A percentile compares a stretch with the other conserved stretches of the same genome.
phyloP scores from a whole-genome alignment of 2,797 vertebrate species.

The Enoplosus armatus region DNA sequence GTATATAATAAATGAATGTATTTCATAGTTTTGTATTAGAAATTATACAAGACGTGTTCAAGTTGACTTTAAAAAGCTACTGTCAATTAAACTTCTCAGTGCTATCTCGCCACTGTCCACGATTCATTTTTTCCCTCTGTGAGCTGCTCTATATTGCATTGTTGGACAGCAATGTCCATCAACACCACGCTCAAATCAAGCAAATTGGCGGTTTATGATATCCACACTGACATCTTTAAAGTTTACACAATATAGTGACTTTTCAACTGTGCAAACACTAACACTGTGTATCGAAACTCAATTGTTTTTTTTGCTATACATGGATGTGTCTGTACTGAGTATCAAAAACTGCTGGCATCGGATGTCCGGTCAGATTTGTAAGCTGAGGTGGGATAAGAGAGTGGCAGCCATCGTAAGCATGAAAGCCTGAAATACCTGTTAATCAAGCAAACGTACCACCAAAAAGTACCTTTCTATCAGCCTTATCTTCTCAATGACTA shows the following conservation, averaged over 20 bases:
- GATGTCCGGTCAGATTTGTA: background rate
- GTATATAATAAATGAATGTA: too few relatives aligned
- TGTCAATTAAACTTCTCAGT: background rate
- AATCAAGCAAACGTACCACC: background rate
- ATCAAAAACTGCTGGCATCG: too few relatives aligned
- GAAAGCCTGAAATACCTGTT: slow-evolving; percentile 1
- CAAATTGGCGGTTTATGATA: background rate
- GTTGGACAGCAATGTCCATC: too few relatives aligned
- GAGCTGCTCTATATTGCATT: background rate
- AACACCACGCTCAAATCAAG: too few relatives aligned
- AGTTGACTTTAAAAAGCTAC: background rate
- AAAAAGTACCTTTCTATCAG: background rate
- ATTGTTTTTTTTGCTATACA: too few relatives aligned
- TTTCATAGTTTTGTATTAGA: too few relatives aligned
- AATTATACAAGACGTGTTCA: background rate
- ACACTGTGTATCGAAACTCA: too few relatives aligned
- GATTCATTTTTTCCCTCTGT: background rate
- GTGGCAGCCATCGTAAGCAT: background rate
- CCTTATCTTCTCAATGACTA: background rate
- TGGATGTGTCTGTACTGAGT: too few relatives aligned
- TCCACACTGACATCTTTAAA: too few relatives aligned
- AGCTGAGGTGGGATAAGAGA: background rate
- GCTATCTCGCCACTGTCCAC: background rate
- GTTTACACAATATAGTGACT: background rate
- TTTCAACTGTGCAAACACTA: background rate